Evolutionary conservation across 2,797 vertebrate genomes (phyloP).

Genomic region (Scolopax rusticola): DNA sequence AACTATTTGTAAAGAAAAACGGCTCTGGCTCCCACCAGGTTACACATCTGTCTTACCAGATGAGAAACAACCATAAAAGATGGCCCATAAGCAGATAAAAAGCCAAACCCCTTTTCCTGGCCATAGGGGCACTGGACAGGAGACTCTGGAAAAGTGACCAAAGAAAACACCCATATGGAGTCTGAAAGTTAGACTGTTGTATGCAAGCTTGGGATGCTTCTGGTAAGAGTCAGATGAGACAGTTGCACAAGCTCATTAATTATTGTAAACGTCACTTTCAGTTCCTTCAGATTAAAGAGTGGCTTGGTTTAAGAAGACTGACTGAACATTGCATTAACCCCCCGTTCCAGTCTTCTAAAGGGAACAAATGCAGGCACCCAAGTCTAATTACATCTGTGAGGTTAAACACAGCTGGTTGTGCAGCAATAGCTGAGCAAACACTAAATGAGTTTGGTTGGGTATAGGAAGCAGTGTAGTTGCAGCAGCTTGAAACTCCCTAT

Average conservation of each 20-base stretch:
- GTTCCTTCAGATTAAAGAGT: constrained; percentile 20
- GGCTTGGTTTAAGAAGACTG: constrained; percentile 8
- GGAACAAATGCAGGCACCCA: constrained; percentile 7
- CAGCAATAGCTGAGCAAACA: not conserved
- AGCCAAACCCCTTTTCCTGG: not conserved
- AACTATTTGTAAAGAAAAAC: not conserved
- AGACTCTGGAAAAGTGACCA: not conserved
- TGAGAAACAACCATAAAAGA: not conserved
- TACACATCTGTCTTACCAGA: not conserved
- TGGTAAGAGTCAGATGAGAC: not conserved
- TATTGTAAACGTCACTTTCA: constrained; percentile 25
- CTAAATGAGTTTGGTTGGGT: not conserved
- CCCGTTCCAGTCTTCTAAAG: not conserved
- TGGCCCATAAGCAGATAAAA: not conserved
- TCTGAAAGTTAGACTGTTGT: not conserved
- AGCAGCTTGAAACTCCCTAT: not conserved
- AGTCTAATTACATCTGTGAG: constrained; percentile 22
- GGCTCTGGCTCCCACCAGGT: not conserved
- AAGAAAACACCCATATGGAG: not conserved
- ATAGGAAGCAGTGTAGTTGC: not conserved
- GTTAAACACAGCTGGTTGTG: not conserved
- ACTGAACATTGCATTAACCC: constrained; percentile 39
- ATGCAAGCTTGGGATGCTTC: not conserved
- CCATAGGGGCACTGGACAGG: not conserved
- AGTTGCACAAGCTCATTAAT: not conserved